Percentiles rank a stretch among this genome's conserved stretches.
Conservation (phyloP, 2,113 vertebrate genomes). For the Thinocorus orbignyianus region DNA sequence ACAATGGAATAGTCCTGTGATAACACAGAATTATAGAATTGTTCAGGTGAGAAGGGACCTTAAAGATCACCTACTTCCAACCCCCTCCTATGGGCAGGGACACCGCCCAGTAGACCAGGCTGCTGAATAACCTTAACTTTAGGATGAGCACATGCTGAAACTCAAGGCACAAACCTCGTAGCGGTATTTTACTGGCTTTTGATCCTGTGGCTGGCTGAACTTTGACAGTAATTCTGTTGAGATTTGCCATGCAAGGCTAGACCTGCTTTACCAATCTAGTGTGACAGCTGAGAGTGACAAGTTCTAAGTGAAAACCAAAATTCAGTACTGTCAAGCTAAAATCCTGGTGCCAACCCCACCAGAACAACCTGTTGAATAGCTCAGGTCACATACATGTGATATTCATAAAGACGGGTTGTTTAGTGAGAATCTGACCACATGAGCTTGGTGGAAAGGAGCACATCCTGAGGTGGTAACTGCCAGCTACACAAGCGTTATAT, state of each 20-base stretch:
- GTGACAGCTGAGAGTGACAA: neutral
- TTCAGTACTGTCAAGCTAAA: neutral
- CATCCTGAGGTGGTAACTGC: fast-evolving
- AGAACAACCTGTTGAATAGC: neutral
- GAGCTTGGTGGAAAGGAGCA: neutral
- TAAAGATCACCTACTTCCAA: too few species aligned
- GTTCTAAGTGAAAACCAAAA: neutral
- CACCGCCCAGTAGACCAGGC: too few species aligned
- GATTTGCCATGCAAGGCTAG: neutral
- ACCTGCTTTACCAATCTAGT: fast-evolving
- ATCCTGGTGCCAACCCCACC: neutral
- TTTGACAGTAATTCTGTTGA: neutral
- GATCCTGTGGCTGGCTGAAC: neutral
- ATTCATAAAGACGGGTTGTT: neutral
- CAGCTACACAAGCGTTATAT: neutral
- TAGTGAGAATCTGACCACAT: neutral
- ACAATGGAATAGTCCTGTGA: neutral
- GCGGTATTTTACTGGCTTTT: neutral
- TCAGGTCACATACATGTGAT: neutral
- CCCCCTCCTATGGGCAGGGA: too few species aligned
- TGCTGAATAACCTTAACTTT: too few species aligned
- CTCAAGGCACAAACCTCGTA: neutral
- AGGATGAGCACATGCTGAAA: fast-evolving
- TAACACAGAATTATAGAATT: too few species aligned
- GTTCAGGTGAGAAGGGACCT: too few species aligned